Conservation (phyloP, 2,888 invertebrate species). For the Oithona nana region DNA sequence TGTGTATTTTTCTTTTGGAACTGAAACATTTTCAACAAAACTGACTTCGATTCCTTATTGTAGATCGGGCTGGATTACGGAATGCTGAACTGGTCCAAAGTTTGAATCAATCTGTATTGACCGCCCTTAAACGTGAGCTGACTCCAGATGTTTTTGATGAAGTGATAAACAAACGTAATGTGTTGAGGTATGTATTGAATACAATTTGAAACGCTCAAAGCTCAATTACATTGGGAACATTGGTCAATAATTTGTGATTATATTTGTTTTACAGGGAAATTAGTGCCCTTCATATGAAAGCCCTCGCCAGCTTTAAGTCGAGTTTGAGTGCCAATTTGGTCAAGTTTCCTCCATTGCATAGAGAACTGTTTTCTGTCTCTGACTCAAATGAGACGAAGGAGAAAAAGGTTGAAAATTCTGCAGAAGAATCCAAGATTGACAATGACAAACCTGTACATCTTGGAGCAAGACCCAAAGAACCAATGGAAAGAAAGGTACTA, state of each 20-base stretch:
- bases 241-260: no score
- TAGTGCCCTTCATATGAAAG: slow-evolving; percentile 79
- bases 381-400: no score
- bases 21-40: no score
- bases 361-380: slow-evolving; percentile 87
- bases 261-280: slow-evolving; percentile 48
- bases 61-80: slow-evolving; percentile 83
- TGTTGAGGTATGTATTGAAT: slow-evolving; percentile 84
- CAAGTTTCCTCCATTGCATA: slow-evolving; percentile 89
- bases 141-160: slow-evolving; percentile 65
- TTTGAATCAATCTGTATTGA: slow-evolving; percentile 76
- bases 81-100: slow-evolving; percentile 77
- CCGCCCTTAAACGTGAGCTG: slow-evolving; percentile 72
- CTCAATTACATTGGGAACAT: no score
- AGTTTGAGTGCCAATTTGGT: slow-evolving; percentile 62
- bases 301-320: slow-evolving; percentile 68
- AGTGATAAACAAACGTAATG: slow-evolving; percentile 71
- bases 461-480: no score
- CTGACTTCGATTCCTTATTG: slow-evolving; percentile 19
- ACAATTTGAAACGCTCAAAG: no score
- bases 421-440: no score
- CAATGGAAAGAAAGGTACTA: no score
- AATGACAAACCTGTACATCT: no score
- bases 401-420: no score
- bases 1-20: slow-evolving; percentile 24